Conservation (phyloP, 2,113 vertebrate genomes). For the Podilymbus podiceps region DNA sequence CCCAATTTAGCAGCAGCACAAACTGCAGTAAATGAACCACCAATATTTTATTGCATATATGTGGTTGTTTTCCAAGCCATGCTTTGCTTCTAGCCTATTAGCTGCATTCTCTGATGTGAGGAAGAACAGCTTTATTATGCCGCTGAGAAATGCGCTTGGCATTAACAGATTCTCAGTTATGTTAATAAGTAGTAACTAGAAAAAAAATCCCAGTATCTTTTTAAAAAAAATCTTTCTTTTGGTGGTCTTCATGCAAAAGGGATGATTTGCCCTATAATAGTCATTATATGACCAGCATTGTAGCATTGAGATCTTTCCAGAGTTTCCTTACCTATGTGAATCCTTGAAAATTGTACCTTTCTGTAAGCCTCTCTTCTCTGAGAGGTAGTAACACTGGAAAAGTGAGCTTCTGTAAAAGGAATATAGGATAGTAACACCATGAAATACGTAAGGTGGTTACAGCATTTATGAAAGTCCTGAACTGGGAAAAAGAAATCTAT, state of each 20-base stretch:
- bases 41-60: not conserved
- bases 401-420: not conserved
- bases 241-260: not conserved
- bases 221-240: not conserved
- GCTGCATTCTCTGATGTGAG: not conserved
- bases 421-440: no score
- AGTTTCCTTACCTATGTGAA: not conserved
- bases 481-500: not conserved
- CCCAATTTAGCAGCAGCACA: not conserved
- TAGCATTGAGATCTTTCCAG: not conserved
- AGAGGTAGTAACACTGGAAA: not conserved
- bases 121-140: not conserved
- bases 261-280: not conserved
- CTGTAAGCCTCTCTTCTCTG: not conserved
- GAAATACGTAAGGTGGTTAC: not conserved
- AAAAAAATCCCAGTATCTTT: not conserved
- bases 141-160: not conserved
- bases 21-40: not conserved
- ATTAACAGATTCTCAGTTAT: not conserved
- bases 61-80: not conserved
- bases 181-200: not conserved
- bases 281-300: not conserved
- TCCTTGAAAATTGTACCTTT: not conserved
- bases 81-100: not conserved
- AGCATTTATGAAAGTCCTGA: not conserved